Evolutionary conservation across 2,888 invertebrate species (phyloP), one percentile per base, ranked within the genome.

Genomic region (Lasiommata megera): DNA sequence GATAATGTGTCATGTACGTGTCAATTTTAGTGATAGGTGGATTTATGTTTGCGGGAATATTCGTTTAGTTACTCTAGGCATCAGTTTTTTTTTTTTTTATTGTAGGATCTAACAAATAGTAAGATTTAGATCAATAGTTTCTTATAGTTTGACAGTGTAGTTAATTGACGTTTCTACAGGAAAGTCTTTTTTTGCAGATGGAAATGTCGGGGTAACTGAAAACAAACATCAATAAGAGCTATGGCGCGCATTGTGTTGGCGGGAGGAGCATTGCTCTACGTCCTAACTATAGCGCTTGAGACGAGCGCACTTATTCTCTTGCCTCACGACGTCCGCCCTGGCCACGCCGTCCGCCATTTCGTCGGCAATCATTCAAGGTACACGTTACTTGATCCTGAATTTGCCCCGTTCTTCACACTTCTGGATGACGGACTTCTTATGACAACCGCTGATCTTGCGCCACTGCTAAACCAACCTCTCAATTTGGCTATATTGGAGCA

Each of bases 301-400:
- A 69, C 82, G 62, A 76, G 74, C 70, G 84, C 87, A 65, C 75
- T 93, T 59, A 92, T 94, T 67, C 94, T 97, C 73, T 92, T 97
- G 77, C 96, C 97, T 50, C 97, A 97, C 84, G 97, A 97, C 79
- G 96, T 96, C 69, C 95, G 96, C 79, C 97, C 97, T 2, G 97
- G 97, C 50, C 97, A 95, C 87, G 96, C 96, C 79, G 95, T 97
- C 75, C 95, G 95, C 79, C 94, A 95, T 76, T 96, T 97, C 84
- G 91, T 92, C 67, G 90, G 92, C 66, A 91, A 91, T 73, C 92
- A 85, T 66, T 88, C 86, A 53, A 82, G 91, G 61, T 91, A 92
- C 73, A 91, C 93, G 56, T 82, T 92, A 66, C 85, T 96, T 72
- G 95, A 96, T 73, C 96, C 95, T 50, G 96, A 95, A 64, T 96